phyloP scores from a whole-genome alignment of 2,113 vertebrate genomes.

The Tinamus guttatus region DNA sequence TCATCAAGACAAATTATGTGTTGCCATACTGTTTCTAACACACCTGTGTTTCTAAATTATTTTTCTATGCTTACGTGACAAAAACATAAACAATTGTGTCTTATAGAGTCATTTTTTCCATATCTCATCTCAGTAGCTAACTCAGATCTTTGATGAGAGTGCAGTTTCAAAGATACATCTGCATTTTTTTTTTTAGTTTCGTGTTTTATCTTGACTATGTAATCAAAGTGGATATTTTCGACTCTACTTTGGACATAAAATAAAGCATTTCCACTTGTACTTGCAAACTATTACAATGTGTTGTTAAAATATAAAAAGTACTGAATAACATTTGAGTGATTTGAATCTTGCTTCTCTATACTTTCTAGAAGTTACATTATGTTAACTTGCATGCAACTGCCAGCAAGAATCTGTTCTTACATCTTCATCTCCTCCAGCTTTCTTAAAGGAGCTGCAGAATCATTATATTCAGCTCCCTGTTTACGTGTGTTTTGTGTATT shows the following conservation, averaged over 20 bases:
- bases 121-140: neutral
- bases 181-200: neutral
- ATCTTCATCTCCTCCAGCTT: neutral
- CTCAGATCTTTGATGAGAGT: neutral
- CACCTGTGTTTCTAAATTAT: neutral
- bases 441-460: neutral
- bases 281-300: neutral
- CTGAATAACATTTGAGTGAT: neutral
- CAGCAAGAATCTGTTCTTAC: neutral
- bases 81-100: neutral
- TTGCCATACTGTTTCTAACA: neutral
- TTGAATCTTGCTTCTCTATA: neutral
- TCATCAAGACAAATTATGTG: neutral
- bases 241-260: neutral
- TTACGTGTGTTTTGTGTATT: no score
- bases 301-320: neutral
- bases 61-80: neutral
- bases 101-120: fast-evolving
- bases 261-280: neutral
- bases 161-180: neutral
- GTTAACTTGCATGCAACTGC: neutral
- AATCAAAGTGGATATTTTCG: neutral
- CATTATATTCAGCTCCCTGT: neutral
- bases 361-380: neutral
- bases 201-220: neutral